Conservation (phyloP, 2,797 vertebrate species). For the Myotis planiceps region DNA sequence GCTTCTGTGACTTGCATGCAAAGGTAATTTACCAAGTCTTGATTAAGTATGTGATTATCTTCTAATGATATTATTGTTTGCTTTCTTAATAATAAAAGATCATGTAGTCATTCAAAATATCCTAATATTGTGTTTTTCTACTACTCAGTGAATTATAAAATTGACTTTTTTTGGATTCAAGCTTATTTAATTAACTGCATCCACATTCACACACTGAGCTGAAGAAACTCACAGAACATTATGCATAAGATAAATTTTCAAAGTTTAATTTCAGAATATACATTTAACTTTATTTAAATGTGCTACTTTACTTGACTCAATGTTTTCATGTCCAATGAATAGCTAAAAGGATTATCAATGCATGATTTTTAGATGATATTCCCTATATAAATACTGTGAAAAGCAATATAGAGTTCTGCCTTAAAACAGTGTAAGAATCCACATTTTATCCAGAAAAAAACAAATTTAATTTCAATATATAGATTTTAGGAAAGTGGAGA, state of each 20-base stretch:
- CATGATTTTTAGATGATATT: background rate
- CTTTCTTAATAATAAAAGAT: background rate
- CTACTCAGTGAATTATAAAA: background rate
- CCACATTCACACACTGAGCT: background rate
- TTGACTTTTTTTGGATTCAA: background rate
- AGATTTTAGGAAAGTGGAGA: background rate
- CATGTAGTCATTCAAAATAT: background rate
- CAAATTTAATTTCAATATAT: background rate
- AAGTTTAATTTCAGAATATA: background rate
- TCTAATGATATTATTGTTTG: background rate
- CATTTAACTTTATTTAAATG: background rate
- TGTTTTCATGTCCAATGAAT: background rate
- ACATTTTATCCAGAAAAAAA: background rate
- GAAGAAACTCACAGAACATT: background rate
- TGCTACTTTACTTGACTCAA: background rate
- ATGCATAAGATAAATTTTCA: background rate
- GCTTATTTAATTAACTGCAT: background rate
- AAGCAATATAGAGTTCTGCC: background rate
- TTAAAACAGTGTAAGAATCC: rapidly evolving
- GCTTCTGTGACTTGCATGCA: background rate
- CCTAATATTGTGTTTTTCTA: background rate
- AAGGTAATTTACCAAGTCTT: background rate
- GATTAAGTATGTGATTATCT: background rate
- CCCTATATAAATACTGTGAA: background rate
- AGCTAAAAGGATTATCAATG: background rate